Evolutionary conservation across 2,797 vertebrate species (phyloP), one percentile per base, ranked within the genome.

Genomic region (Atherinosoma microstoma): DNA sequence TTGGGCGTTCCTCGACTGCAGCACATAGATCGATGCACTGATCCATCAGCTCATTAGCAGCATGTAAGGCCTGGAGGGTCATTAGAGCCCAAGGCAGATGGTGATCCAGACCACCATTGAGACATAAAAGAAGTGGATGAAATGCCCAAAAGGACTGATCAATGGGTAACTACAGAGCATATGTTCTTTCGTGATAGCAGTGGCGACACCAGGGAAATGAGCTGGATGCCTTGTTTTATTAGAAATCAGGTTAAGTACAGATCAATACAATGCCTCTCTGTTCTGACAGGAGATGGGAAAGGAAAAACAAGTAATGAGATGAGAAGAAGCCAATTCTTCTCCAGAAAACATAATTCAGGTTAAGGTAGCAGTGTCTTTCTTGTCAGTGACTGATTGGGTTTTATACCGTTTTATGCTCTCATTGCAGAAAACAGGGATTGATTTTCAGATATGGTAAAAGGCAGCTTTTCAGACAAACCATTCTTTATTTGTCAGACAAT

Each of bases 31-130:
- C 92, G 75, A 93, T 93, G 74, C 61, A 6, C 91, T 91, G 92
- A 91, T 92, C 89, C 90, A 91, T 92, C 91, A 87, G 88, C 90
- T 92, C 91, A 91, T 93, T 93, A 93, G 87, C 81, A 49, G 79
- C 64, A 66, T 86, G 90, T 80, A 87, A 82, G 78, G 69, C 85
- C 84, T 67, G 60, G 74, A 88, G 80, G 86, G 89, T 88, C 85
- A 82, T 92, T 91, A 83, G 73, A 90, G 74, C 80, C 35, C 62
- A 27, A 75, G 78, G 73, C 81, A 74, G 84, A 81, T 42, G 60
- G 82, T 79, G 85, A 90, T 85, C 80, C 83, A 75, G 78, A 84
- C 87, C 70, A 76, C 79, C 76, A 76, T 58, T 7, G 69, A 93
- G 86, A 83, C 67, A 22, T 2, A 29, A 54, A 67, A 59, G 70